Base-by-base conservation (phyloP, 2,797 vertebrate species). In the Danio aesculapii region DNA sequence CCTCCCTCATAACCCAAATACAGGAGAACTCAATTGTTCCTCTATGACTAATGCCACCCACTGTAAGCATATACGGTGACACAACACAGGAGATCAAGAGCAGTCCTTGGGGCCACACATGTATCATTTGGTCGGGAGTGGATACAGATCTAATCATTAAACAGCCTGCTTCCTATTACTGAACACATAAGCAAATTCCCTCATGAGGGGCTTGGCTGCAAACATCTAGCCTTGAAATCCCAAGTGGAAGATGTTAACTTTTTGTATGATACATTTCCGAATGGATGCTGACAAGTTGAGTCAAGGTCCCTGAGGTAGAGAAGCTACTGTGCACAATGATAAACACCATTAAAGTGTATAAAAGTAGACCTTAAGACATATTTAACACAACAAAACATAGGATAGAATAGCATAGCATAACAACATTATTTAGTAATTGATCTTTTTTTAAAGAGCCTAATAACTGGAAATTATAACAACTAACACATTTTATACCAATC, bases 131-230 rank as follows among this genome's bases (percentile, higher is more conserved):
- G 49, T 64, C 68, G 14, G 55, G 72, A 83, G 39, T 83, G 79
- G 67, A 58, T 59, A 50, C 16, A 76, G 75, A 77, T 86, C 61
- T 75, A 63, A 81, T 81, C 66, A 75, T 62, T 79, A 75, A 83
- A 85, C 82, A 19, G 30, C 44, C 17, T 5, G 62, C 11, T 59
- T 78, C 79, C 63, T 5, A 44, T 70, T 58, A 69, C 49, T 39
- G 19, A 70, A 63, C 9, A 49, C 69, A 70, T 46, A 75, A 62
- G 59, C 63, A 55, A 71, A 79, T 50, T 61, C 77, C 77, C 82
- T 62, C 9, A 68, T 70, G 77, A 55, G 64, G 41, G 19, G 61
- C n/a, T 58, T 13, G 77, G 72, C 49, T 67, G 19, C 82, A 75
- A 80, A 70, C 64, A 75, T 61, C 46, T 41, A 16, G 41, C 57